A percentile compares a stretch with the other conserved stretches of the same genome.
Conservation (phyloP, 1,140 invertebrate species). For the Eupeodes corollae region DNA sequence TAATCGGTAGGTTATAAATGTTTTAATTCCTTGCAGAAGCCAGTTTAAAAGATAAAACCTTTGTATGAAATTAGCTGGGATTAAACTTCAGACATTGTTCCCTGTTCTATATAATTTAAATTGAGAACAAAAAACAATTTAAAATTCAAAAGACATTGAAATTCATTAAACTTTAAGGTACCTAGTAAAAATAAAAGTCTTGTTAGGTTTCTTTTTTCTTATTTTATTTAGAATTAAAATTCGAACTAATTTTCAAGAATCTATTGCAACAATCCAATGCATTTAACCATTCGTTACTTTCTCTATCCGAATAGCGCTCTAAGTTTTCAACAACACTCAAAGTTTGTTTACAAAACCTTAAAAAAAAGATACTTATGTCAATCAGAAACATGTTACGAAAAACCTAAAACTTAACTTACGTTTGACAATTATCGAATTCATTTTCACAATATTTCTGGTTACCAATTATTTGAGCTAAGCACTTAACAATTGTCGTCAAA, state of each 20-base stretch:
- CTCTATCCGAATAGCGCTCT: constrained; percentile 5
- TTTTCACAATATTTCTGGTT: neutral
- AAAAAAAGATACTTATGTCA: constrained; percentile 1
- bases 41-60: too few species aligned
- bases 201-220: too few species aligned
- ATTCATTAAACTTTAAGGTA: too few species aligned
- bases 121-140: too few species aligned
- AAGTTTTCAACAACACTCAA: constrained; percentile 9
- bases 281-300: constrained; percentile 11
- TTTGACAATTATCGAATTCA: neutral
- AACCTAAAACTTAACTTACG: neutral
- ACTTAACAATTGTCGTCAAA: neutral
- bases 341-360: constrained; percentile 7
- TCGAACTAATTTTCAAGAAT: neutral
- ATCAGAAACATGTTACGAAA: neutral
- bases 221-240: too few species aligned
- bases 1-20: too few species aligned
- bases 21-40: too few species aligned
- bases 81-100: too few species aligned
- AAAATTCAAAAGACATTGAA: too few species aligned
- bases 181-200: too few species aligned
- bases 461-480: neutral
- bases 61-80: too few species aligned
- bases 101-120: too few species aligned
- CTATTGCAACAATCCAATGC: constrained; percentile 4